Evolutionary conservation across 2,113 vertebrate species (phyloP).

Genomic region (Burhinus oedicnemus): DNA sequence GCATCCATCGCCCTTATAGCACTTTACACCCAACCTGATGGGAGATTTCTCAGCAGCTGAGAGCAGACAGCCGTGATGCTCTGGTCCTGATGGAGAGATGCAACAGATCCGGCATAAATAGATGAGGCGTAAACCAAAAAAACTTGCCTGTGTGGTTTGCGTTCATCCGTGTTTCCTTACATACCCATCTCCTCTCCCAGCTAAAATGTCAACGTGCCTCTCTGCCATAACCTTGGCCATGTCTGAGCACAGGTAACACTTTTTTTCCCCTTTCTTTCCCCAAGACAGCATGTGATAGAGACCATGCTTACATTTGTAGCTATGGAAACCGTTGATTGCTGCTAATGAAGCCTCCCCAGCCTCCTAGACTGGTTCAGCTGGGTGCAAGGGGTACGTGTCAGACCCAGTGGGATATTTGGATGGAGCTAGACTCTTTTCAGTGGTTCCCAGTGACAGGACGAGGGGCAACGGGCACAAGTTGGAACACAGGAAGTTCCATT

Average conservation of each 20-base stretch:
- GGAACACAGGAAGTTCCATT: too few relatives aligned
- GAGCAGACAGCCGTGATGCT: rapidly evolving
- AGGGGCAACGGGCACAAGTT: too few relatives aligned
- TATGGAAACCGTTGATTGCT: slow-evolving; percentile 17
- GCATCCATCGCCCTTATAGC: background rate
- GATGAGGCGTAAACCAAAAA: background rate
- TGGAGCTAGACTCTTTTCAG: too few relatives aligned
- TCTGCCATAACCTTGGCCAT: rapidly evolving
- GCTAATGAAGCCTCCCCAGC: background rate
- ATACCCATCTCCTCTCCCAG: background rate
- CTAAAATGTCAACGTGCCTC: background rate
- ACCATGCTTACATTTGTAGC: background rate
- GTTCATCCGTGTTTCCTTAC: background rate
- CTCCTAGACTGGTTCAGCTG: background rate
- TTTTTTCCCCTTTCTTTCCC: background rate
- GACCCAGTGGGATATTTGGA: background rate
- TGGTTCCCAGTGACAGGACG: too few relatives aligned
- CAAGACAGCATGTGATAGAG: rapidly evolving
- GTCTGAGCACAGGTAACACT: background rate
- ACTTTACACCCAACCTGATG: too few relatives aligned
- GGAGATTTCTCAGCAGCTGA: background rate
- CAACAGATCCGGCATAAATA: background rate
- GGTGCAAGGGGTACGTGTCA: rapidly evolving
- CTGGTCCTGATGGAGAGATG: background rate
- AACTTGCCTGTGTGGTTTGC: background rate